Conservation (phyloP, 2,113 vertebrate genomes). For the Oxyura jamaicensis region DNA sequence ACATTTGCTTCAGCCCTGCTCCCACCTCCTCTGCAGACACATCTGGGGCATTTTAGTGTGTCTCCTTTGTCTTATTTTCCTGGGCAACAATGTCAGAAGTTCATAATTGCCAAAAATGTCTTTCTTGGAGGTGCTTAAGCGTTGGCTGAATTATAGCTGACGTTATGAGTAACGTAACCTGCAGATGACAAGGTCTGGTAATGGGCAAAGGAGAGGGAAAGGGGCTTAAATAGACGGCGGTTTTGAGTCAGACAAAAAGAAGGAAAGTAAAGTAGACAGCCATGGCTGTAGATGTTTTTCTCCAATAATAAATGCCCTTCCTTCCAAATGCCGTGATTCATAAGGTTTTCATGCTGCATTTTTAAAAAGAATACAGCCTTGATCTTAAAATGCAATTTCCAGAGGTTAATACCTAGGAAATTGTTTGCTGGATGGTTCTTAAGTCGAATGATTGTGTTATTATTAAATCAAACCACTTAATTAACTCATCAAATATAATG, state of each 20-base stretch:
- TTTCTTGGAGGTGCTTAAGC: background rate
- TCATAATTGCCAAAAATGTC: background rate
- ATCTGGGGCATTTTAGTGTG: background rate
- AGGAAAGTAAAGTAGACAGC: background rate
- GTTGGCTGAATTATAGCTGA: background rate
- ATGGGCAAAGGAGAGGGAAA: background rate
- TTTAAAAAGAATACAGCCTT: background rate
- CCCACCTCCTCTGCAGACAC: background rate
- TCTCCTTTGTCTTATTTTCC: background rate
- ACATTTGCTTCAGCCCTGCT: background rate
- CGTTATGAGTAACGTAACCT: background rate
- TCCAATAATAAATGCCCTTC: background rate
- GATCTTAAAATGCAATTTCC: background rate
- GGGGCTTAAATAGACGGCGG: background rate
- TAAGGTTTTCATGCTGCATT: background rate
- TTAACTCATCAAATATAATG: background rate
- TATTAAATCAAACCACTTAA: background rate
- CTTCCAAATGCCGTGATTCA: background rate
- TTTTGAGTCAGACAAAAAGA: background rate
- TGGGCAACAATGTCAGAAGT: background rate
- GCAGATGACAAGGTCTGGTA: too few relatives aligned
- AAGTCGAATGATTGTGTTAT: background rate
- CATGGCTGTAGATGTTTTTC: accelerated
- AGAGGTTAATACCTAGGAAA: background rate
- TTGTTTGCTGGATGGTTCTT: background rate